Evolutionary conservation across 2,888 invertebrate genomes (phyloP), one percentile per base, ranked within the genome.

Genomic region (Aphelenchoides bicaudatus): DNA sequence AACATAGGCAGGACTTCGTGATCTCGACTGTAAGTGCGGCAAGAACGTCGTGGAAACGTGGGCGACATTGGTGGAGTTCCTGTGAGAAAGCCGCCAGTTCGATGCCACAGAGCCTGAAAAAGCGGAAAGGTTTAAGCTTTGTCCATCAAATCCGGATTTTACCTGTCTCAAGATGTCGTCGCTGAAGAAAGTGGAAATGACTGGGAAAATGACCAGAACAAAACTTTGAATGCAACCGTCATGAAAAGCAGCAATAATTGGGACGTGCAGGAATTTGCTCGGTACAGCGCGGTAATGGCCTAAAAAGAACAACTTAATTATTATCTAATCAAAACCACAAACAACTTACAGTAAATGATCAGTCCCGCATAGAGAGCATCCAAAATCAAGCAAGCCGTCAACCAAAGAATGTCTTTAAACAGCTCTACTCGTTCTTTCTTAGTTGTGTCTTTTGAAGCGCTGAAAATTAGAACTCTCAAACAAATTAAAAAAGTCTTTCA

Each of bases 91-190:
- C 19, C 30, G 2, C 21, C 25, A 16, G 49, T 25, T 1, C 49
- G 49, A 3, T 27, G 30, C 29, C 49, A 30, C 19, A 48, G 49
- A 2, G 49, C 49, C 49, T 48, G 49, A 48, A 48, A n/a, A 34
- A 34, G n/a, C 34, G 34, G n/a, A 34, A 10, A 34, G 34, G n/a
- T 10, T 10, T 10, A n/a, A 34, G n/a, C 10, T 10, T 34, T 34
- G 10, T 34, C n/a, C 43, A 16, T 6, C 21, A n/a, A 25, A n/a
- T 43, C 21, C 8, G n/a, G 43, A 6, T n/a, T 30, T 30, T 3
- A 51, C 52, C 39, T 51, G 52, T 30, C 52, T 21, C 25, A 51
- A 38, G 2, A 16, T 34, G 52, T 51, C 52, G 37, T 51, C 52
- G n/a, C 39, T 38, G 3, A 38, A n/a, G 4, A 51, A 51, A 1